Evolutionary conservation across 1,140 invertebrate genomes (phyloP), one percentile per base, ranked within the genome.

Genomic region (Eciton burchellii): DNA sequence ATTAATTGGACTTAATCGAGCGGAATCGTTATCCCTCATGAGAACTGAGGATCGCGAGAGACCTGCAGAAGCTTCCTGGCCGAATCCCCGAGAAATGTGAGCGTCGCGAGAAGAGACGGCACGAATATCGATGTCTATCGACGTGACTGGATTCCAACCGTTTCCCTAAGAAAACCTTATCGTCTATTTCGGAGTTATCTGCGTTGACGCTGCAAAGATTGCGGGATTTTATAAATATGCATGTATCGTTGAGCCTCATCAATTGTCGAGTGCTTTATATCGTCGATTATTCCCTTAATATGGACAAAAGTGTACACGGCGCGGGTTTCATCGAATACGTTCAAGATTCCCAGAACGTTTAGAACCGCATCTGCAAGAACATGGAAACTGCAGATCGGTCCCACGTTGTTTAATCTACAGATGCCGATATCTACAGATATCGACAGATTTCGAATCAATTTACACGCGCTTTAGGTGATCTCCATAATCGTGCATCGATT

Each of bases 1-100:
- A 47, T 87, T 87, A 86, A 86, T 86, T 86, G 21, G 63, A 26
- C 26, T 29, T 45, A 12, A 2, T 29, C 81, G 47, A 14, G 3
- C 60, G 19, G 49, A 5, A 60, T 16, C 21, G n/a, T 52, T 43
- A 9, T 52, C 26, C 41, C 6, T 65, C 12, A 19, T n/a, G 12
- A 0, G 35, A 77, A 8, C 52, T 24, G 0, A 3, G 16, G 16
- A 9, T 12, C 4, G 3, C 3, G 21, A 73, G 43, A 47, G n/a
- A 73, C 4, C 56, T 54, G 0, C 45, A 6, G 16, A 24, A 60
- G 26, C 60, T 73, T 26, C 2, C 3, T n/a, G 0, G 0, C 5
- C 16, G 9, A 0, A 41, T 43, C 14, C 3, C 52, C n/a, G 35
- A 21, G 24, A 21, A 11, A 45, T 2, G 60, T 26, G 11, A 59